Conservation (phyloP, 2,888 invertebrate genomes). For the Spatulosminthurus flaviceps region DNA sequence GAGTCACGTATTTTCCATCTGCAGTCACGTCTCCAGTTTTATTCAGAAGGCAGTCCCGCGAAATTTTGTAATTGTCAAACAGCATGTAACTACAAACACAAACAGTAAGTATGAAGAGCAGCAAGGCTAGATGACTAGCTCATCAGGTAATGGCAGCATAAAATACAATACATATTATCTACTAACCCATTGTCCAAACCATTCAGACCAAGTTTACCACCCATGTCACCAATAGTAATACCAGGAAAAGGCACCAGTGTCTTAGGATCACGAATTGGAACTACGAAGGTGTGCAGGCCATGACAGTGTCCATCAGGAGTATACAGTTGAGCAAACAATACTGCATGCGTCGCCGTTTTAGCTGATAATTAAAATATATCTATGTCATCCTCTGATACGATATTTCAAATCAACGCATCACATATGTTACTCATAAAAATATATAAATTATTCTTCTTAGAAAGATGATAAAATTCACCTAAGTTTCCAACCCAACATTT, state of each 20-base stretch:
- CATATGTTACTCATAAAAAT: neutral
- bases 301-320: slow-evolving; percentile 80
- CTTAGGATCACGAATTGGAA: slow-evolving; percentile 82
- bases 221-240: slow-evolving; percentile 89
- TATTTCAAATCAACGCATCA: too few relatives aligned
- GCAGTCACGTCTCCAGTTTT: slow-evolving; percentile 88
- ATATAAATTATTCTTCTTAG: neutral
- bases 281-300: slow-evolving; percentile 89
- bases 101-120: too few relatives aligned
- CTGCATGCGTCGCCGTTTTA: slow-evolving; percentile 83
- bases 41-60: slow-evolving; percentile 84
- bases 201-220: slow-evolving; percentile 89
- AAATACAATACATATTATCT: too few relatives aligned
- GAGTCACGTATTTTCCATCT: slow-evolving; percentile 86
- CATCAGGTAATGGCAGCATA: too few relatives aligned
- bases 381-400: too few relatives aligned
- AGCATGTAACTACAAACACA: slow-evolving; percentile 70
- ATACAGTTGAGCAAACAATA: slow-evolving; percentile 89
- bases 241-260: slow-evolving; percentile 83
- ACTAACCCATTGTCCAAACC: slow-evolving; percentile 90
- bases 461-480: slow-evolving; percentile 67
- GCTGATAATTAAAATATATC: slow-evolving; percentile 37
- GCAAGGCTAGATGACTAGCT: too few relatives aligned
- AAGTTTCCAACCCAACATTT: slow-evolving; percentile 93
- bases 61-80: slow-evolving; percentile 88